These are phyloP conservation scores for Amphiprion ocellaris DNA, from an alignment of 2,113 vertebrate genomes.

Conservation along the genomic window DNA sequence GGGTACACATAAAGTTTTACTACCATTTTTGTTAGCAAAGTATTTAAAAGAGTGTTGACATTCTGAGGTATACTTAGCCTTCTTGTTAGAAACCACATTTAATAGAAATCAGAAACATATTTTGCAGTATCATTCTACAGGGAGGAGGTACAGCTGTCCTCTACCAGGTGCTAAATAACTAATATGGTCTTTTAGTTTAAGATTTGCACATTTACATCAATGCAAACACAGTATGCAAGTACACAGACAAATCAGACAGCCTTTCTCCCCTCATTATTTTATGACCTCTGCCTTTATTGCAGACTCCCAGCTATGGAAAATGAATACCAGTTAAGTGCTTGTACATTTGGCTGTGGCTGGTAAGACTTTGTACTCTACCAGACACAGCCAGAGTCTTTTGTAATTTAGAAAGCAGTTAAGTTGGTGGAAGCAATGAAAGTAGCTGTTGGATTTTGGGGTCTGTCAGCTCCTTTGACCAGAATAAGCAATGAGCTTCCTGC, in stretches of 20 bases:
- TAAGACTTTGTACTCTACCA: not conserved
- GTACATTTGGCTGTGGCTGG: conserved; percentile 28
- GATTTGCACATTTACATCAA: conserved; percentile 73
- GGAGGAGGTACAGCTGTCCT: conserved; percentile 58
- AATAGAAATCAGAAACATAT: conserved; percentile 33
- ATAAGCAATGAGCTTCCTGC: conserved; percentile 46
- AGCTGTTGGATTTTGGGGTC: conserved; percentile 27
- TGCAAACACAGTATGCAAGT: conserved; percentile 77
- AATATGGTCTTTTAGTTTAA: conserved; percentile 49
- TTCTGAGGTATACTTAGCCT: conserved; percentile 31
- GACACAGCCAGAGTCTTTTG: conserved; percentile 39
- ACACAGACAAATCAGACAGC: conserved; percentile 62
- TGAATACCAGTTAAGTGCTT: conserved; percentile 52
- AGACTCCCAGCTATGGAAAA: conserved; percentile 28
- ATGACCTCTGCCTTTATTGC: conserved; percentile 1
- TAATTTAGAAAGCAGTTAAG: conserved; percentile 24
- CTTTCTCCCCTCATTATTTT: conserved; percentile 22
- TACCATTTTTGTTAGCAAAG: conserved; percentile 22
- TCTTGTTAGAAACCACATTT: conserved; percentile 27
- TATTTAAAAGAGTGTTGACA: conserved; percentile 46
- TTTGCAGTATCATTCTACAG: conserved; percentile 63
- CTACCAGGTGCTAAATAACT: conserved; percentile 76
- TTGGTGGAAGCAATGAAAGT: conserved; percentile 19
- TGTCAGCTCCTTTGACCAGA: conserved; percentile 17
- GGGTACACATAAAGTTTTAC: conserved; percentile 26